Evolutionary conservation across 1,140 invertebrate species (phyloP), one percentile per base, ranked within the genome.

Genomic region (Cyclina sinensis): DNA sequence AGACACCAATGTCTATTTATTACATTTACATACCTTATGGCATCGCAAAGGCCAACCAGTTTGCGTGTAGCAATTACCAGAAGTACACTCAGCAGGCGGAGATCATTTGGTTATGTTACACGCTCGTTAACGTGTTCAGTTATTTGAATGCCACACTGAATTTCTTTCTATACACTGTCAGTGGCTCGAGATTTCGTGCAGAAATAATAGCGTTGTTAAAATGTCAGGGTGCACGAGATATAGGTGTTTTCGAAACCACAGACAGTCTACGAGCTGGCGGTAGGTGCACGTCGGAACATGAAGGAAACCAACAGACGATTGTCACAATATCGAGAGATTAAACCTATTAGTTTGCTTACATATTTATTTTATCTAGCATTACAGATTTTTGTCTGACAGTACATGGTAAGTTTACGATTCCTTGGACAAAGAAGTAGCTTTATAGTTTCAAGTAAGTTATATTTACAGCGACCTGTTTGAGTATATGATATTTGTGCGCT

Each of bases 81-180:
- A 32, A 84, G 27, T 84, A 73, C n/a, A 51, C 46, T 21, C 24
- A 54, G 3, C 62, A 84, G 21, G 68, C 62, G 14, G 82, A 84
- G 39, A 32, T 37, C 5, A 73, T 73, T n/a, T 84, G 82, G 82
- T 30, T 84, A 5, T 70, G 62, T n/a, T 84, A 84, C 43, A 84
- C 43, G 0, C 14, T 84, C 0, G 65, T 70, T 11, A 84, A 70
- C 18, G 21, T 84, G 24, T 21, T 84, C 3, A 46, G 65, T 24
- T 74, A 84, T n/a, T n/a, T 84, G 24, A 84, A 84, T 27, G 82
- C 82, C 5, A 84, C 68, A 9, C 21, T 84, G 5, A 84, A 84
- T 73, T 84, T 73, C 18, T 18, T 70, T 35, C n/a, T 84, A 7
- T 84, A 84, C 27, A 39, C 54, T 21, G 30, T 74, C n/a, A 84